Evolutionary conservation across 2,888 invertebrate species (phyloP), one percentile per base, ranked within the genome.

Genomic region (Polyommatus iphigenia): DNA sequence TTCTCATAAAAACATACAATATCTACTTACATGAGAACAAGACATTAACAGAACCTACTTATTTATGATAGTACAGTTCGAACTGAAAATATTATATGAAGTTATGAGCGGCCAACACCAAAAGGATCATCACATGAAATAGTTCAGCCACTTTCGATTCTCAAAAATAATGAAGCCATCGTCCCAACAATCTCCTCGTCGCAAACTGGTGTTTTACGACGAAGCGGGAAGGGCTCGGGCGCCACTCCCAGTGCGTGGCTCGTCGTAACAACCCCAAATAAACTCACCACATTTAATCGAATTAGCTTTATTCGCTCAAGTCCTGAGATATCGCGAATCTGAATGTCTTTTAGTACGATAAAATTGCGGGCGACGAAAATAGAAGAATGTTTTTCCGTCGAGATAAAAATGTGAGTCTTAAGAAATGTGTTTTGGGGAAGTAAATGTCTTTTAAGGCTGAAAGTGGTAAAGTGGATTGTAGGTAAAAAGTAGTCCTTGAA

Each of bases 251-350:
- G 29, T 67, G 67, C 67, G 67, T 67, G 29, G 15, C 32, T 15
- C 46, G 46, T 15, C 67, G 62, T 67, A 67, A 67, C 67, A 67
- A 67, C 67, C 67, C 29, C 67, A 67, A 67, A 67, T 67, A 67
- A 67, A 67, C 29, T 67, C 67, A 67, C 67, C 67, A 67, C 29
- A 67, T 67, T 67, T 67, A 67, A 67, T 67, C 67, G 67, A 67
- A 67, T 67, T 67, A 67, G 67, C 29, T 29, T 67, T 18, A 67
- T 67, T 67, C 67, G 29, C 67, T 18, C 3, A 7, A 67, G 15
- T 32, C 18, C 29, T 32, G 29, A 29, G 67, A 67, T 67, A 67
- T 67, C 29, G 32, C 67, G 67, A 67, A 67, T 32, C 67, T 32
- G 29, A 67, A 67, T 67, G 29, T 32, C 67, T 32, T 67, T 67